phyloP scores from a whole-genome alignment of 2,797 vertebrate genomes.

The Macropodus opercularis region DNA sequence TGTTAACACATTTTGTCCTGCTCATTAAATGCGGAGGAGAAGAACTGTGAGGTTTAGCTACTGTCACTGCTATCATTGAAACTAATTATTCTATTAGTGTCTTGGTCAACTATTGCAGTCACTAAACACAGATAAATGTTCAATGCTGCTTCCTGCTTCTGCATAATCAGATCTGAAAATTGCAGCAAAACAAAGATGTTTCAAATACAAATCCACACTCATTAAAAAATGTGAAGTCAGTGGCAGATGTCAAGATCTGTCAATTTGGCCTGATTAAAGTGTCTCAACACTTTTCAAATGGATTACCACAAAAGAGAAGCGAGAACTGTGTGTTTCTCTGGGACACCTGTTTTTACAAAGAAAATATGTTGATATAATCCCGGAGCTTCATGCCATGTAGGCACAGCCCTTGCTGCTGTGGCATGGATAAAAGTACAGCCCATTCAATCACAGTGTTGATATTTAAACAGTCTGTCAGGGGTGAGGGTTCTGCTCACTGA shows the following conservation, averaged over 20 bases:
- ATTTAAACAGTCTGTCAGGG: conserved; percentile 73
- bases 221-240: too few species aligned
- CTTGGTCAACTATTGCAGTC: conserved; percentile 42
- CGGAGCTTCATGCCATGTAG: conserved; percentile 14
- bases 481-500: conserved; percentile 78
- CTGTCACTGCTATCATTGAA: conserved; percentile 39
- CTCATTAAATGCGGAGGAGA: conserved; percentile 8
- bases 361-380: conserved; percentile 20
- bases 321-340: conserved; percentile 19
- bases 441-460: conserved; percentile 54
- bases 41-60: conserved; percentile 32
- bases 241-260: too few species aligned
- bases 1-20: conserved; percentile 7
- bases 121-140: conserved; percentile 63
- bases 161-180: conserved; percentile 61
- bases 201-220: conserved; percentile 20
- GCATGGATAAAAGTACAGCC: conserved; percentile 45
- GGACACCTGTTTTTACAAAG: background rate
- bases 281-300: too few species aligned
- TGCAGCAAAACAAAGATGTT: conserved; percentile 25
- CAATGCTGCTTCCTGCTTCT: conserved; percentile 50
- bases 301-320: too few species aligned
- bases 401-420: conserved; percentile 42
- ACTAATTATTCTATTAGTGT: conserved; percentile 56
- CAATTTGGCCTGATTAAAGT: too few species aligned